Conservation (phyloP, 1,140 invertebrate species). For the Nymphalis io region DNA sequence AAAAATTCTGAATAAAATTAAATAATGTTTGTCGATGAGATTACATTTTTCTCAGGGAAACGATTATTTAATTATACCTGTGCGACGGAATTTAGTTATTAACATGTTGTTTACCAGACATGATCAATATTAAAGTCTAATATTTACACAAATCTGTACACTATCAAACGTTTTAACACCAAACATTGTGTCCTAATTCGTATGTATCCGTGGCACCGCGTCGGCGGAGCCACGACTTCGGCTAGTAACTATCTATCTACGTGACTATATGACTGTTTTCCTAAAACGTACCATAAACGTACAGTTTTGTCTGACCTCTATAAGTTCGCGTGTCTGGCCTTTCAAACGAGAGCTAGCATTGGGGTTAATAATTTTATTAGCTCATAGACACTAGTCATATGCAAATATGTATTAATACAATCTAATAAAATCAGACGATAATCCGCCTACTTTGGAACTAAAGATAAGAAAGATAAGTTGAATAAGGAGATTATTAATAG, state of each 20-base stretch:
- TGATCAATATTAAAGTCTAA: constrained; percentile 64
- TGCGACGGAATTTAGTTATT: constrained; percentile 57
- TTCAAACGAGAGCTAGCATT: constrained; percentile 26
- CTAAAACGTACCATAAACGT: constrained; percentile 34
- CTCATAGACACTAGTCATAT: background rate
- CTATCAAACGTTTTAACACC: constrained; percentile 74
- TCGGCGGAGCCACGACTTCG: constrained; percentile 36
- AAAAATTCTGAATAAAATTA: constrained; percentile 7
- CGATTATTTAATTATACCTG: constrained; percentile 56
- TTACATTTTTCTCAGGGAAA: constrained; percentile 42
- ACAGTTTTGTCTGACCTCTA: constrained; percentile 26
- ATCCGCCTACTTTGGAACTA: background rate
- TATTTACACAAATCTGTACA: constrained; percentile 73
- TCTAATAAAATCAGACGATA: background rate
- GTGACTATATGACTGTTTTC: constrained; percentile 32
- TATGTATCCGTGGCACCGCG: constrained; percentile 49
- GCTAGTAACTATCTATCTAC: constrained; percentile 35
- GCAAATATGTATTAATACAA: background rate
- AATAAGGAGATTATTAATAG: background rate
- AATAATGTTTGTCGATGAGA: constrained; percentile 1
- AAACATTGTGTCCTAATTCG: constrained; percentile 68
- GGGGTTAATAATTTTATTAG: constrained; percentile 18
- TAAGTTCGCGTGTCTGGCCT: constrained; percentile 32
- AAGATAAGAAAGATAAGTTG: background rate
- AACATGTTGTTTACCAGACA: constrained; percentile 63